Conservation (phyloP, 1,140 invertebrate species). For the Drosophila takahashii region DNA sequence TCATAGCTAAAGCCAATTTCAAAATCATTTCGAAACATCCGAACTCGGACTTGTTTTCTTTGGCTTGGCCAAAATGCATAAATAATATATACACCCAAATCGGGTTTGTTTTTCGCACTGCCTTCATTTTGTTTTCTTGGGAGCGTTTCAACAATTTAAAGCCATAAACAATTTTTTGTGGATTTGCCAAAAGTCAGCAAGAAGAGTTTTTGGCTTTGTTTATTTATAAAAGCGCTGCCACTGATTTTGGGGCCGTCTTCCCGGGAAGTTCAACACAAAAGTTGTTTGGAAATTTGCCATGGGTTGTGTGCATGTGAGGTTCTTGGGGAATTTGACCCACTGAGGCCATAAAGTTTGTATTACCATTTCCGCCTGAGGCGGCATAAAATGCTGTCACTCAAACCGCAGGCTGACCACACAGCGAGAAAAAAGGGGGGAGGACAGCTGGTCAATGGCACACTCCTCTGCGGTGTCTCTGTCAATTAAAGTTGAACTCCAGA, state of each 20-base stretch:
- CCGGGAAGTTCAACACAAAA: conserved; percentile 36
- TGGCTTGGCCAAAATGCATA: conserved; percentile 33
- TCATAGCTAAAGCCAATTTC: conserved; percentile 25
- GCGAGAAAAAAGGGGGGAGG: conserved; percentile 21
- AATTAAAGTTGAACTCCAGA: conserved; percentile 48
- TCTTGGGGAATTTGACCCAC: conserved; percentile 39
- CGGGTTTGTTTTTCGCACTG: conserved; percentile 12
- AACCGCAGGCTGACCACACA: conserved; percentile 46
- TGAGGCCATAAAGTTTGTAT: conserved; percentile 46
- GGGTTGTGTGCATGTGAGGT: conserved; percentile 11
- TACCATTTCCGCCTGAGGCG: conserved; percentile 47
- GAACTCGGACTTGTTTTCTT: conserved; percentile 28
- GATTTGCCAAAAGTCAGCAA: conserved; percentile 31
- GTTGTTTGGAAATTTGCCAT: conserved; percentile 30
- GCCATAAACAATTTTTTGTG: conserved; percentile 26
- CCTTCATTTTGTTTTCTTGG: conserved; percentile 17
- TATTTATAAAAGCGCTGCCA: conserved; percentile 35
- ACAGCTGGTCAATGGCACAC: conserved; percentile 45
- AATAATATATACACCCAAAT: conserved; percentile 18
- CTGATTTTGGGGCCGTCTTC: conserved; percentile 13
- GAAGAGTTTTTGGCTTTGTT: conserved; percentile 14
- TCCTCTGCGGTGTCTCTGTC: conserved; percentile 35
- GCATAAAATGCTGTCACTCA: conserved; percentile 49
- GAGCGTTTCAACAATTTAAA: conserved; percentile 36
- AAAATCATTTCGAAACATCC: conserved; percentile 28